Percentiles rank a stretch among this genome's conserved stretches.
These are phyloP conservation scores for Hydrozoanthus tunicans DNA, from an alignment of 64 coral and sea anemone genomes.

Conservation along the genomic window DNA sequence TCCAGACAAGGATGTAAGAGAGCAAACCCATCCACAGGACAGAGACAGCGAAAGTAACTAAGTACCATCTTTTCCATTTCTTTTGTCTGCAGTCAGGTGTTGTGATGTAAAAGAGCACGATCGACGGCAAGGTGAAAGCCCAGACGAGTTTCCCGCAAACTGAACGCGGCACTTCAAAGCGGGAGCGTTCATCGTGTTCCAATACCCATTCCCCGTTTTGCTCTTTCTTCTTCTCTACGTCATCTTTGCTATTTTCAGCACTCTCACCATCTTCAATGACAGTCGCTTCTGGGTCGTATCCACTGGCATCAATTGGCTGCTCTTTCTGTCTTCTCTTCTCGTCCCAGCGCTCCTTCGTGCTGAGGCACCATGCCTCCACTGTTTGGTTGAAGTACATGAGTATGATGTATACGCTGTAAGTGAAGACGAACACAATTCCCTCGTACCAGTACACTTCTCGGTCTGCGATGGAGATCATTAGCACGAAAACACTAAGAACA, in stretches of 20 bases:
- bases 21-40: constrained; percentile 77
- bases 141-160: constrained; percentile 51
- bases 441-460: constrained; percentile 90
- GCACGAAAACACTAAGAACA: constrained; percentile 75
- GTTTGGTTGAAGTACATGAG: constrained; percentile 86
- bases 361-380: constrained; percentile 57
- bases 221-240: background rate
- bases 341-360: constrained; percentile 31
- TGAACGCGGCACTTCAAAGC: constrained; percentile 51
- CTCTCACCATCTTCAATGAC: constrained; percentile 3
- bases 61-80: constrained; percentile 69
- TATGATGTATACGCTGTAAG: constrained; percentile 71
- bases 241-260: background rate
- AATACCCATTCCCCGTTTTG: constrained; percentile 59
- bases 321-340: constrained; percentile 40
- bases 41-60: constrained; percentile 68
- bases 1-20: constrained; percentile 82
- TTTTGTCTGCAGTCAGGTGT: constrained; percentile 75
- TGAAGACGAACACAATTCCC: constrained; percentile 73
- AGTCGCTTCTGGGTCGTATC: constrained; percentile 14
- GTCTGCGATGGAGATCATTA: constrained; percentile 81
- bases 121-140: constrained; percentile 67
- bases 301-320: background rate
- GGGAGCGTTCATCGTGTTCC: constrained; percentile 33
- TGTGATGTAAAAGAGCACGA: constrained; percentile 71